Percentiles rank a stretch among this genome's conserved stretches.
Conservation (phyloP, 2,113 vertebrate species). For the Brachyistius frenatus region DNA sequence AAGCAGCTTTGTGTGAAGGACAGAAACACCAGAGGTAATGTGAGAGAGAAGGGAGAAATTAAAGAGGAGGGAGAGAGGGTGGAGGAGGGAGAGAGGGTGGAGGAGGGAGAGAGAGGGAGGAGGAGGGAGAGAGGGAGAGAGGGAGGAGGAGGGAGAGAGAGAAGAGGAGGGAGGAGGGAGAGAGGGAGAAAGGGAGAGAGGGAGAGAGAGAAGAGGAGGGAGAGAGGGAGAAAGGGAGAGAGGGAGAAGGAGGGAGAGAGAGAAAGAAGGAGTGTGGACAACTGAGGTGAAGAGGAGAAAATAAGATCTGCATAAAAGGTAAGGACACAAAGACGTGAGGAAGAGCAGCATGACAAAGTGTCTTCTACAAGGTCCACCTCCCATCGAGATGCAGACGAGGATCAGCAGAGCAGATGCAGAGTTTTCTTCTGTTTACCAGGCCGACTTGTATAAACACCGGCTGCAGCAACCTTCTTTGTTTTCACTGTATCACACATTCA, state of each 20-base stretch:
- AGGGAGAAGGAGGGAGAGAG: too few relatives aligned
- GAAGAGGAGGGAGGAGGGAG: background rate
- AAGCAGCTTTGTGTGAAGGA: background rate
- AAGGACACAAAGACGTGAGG: background rate
- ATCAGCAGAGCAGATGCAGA: background rate
- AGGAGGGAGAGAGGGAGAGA: too few relatives aligned
- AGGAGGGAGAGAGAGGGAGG: too few relatives aligned
- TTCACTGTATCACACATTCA: background rate
- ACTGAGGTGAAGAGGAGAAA: background rate
- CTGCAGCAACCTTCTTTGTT: background rate
- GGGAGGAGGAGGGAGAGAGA: background rate
- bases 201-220: background rate
- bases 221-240: background rate
- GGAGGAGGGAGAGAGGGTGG: too few relatives aligned
- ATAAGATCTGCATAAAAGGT: background rate
- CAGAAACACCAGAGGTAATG: background rate
- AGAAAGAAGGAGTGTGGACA: background rate
- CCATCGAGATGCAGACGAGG: background rate
- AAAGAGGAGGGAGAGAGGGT: too few relatives aligned
- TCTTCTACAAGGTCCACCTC: background rate
- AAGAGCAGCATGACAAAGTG: background rate
- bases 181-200: too few relatives aligned
- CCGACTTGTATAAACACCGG: background rate
- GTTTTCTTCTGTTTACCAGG: background rate
- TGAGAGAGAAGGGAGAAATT: background rate